Percentiles rank a stretch among this genome's conserved stretches.
Evolutionary conservation across 1,140 invertebrate species (phyloP).

Genomic region (Scaptomyza graminum): DNA sequence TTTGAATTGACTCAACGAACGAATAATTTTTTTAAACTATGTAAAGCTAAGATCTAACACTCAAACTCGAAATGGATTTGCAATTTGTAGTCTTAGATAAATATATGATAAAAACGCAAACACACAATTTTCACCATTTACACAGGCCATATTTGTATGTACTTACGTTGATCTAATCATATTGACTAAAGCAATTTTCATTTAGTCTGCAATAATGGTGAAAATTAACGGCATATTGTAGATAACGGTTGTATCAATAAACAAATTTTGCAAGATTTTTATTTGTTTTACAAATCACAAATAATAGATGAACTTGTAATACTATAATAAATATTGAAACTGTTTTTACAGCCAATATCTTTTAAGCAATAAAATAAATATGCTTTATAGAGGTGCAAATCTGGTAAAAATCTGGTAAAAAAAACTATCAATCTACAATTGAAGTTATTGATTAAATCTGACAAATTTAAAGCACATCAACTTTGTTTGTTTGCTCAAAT

Average conservation of each 20-base stretch:
- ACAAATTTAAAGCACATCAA: conserved; percentile 14
- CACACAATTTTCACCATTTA: conserved; percentile 40
- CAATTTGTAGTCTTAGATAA: conserved; percentile 55
- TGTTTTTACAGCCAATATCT: conserved; percentile 7
- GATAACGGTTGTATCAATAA: conserved; percentile 27
- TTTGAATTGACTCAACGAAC: conserved; percentile 11
- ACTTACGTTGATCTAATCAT: conserved; percentile 48
- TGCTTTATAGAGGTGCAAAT: conserved; percentile 6
- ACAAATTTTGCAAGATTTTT: background rate
- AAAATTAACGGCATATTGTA: conserved; percentile 25
- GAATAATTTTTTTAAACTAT: conserved; percentile 30
- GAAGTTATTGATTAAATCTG: conserved; percentile 8
- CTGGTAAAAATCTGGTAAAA: conserved; percentile 2
- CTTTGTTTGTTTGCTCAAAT: background rate
- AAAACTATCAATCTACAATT: conserved; percentile 11
- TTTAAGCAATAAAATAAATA: conserved; percentile 7
- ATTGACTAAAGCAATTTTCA: conserved; percentile 42
- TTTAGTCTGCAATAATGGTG: conserved; percentile 49
- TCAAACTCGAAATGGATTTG: conserved; percentile 40
- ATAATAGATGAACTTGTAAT: too few species aligned
- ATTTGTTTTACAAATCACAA: too few species aligned
- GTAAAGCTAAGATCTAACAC: conserved; percentile 4
- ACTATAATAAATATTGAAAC: too few species aligned
- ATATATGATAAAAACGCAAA: conserved; percentile 4
- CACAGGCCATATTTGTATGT: conserved; percentile 45